Percentiles rank a stretch among this genome's conserved stretches.
Evolutionary conservation across 1,140 invertebrate species (phyloP).

Genomic region (Cotesia typhae): DNA sequence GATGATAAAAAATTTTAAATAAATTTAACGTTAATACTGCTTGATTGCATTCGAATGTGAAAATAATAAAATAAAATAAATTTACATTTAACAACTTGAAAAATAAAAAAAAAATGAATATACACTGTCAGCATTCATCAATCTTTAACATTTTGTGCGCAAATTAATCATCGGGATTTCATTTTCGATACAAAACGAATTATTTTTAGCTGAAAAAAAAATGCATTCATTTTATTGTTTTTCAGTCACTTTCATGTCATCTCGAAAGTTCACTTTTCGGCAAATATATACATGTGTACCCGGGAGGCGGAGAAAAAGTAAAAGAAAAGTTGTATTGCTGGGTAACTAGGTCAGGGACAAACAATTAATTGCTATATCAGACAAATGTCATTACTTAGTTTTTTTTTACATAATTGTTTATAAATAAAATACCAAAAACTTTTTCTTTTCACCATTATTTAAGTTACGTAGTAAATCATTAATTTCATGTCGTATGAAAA

Average conservation of each 20-base stretch:
- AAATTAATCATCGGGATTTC: no score
- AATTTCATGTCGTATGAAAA: background rate
- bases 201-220: slow-evolving; percentile 1
- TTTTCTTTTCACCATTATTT: slow-evolving; percentile 1
- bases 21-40: background rate
- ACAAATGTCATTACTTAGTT: slow-evolving; percentile 5
- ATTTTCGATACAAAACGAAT: no score
- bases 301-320: slow-evolving; percentile 53
- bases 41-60: background rate
- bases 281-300: slow-evolving; percentile 1
- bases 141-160: background rate
- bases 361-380: slow-evolving; percentile 18
- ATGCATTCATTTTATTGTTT: slow-evolving; percentile 10
- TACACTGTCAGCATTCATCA: background rate
- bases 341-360: slow-evolving; percentile 56
- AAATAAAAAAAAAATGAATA: slow-evolving; percentile 20
- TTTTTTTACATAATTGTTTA: slow-evolving; percentile 29
- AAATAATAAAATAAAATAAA: slow-evolving; percentile 1
- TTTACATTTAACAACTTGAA: background rate
- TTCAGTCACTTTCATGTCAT: slow-evolving; percentile 9
- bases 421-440: background rate
- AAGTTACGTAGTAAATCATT: background rate
- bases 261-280: slow-evolving; percentile 17
- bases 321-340: slow-evolving; percentile 54
- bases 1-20: background rate